Percentiles rank a stretch among this genome's conserved stretches.
phyloP scores from a whole-genome alignment of 2,113 vertebrate species.

The Pyrgilauda ruficollis region DNA sequence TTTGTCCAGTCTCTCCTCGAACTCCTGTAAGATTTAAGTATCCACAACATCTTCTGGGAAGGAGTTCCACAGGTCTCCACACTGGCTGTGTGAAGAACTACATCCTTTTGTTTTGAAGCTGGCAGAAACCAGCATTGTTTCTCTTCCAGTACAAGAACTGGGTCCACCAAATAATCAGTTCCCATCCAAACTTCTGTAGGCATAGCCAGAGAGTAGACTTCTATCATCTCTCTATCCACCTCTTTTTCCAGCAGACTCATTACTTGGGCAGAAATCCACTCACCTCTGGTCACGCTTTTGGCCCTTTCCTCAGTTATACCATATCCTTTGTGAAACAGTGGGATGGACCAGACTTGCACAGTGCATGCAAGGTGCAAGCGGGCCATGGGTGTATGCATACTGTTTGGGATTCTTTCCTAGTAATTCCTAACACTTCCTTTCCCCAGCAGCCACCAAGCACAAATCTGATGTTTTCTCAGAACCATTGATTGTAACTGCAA shows the following conservation, averaged over 20 bases:
- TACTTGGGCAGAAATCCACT: background rate
- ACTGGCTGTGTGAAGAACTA: background rate
- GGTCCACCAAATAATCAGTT: background rate
- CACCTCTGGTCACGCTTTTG: background rate
- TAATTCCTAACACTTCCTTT: background rate
- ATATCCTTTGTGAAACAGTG: background rate
- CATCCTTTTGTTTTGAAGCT: background rate
- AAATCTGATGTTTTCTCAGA: background rate
- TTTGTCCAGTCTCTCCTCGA: background rate
- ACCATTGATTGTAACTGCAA: background rate
- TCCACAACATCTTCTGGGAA: background rate
- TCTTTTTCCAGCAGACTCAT: background rate
- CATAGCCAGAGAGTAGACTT: rapidly evolving
- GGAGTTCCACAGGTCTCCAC: background rate
- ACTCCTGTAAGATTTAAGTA: background rate
- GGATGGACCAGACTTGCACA: background rate
- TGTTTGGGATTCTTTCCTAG: background rate
- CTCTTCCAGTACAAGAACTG: background rate
- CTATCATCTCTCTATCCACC: background rate
- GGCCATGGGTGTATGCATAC: background rate
- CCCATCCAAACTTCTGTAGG: background rate
- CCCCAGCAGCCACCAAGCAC: background rate
- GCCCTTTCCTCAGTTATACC: background rate
- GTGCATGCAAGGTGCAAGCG: rapidly evolving
- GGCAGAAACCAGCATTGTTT: background rate